These are phyloP conservation scores for Phenganax subtilis DNA, from an alignment of 92 coral and sea anemone genomes.

Conservation along the genomic window DNA sequence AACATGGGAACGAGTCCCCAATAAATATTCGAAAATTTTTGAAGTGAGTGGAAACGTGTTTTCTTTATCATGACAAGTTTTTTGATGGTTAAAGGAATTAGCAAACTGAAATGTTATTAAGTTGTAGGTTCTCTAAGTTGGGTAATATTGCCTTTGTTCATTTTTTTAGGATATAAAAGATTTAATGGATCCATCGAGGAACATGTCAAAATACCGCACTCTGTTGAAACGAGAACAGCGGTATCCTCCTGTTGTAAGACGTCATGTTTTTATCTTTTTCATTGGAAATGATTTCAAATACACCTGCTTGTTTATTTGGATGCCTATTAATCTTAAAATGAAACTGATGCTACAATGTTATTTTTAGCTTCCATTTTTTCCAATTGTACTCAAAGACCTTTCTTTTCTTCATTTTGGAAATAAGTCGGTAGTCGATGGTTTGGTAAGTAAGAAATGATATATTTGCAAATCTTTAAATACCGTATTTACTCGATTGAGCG, in stretches of 20 bases:
- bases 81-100: too few species aligned
- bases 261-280: too few species aligned
- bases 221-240: constrained; percentile 74
- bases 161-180: constrained; percentile 74
- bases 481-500: too few species aligned
- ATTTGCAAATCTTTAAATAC: too few species aligned
- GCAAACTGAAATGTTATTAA: too few species aligned
- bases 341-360: too few species aligned
- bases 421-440: constrained; percentile 80
- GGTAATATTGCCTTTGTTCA: neutral
- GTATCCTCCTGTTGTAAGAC: constrained; percentile 81
- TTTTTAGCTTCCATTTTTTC: constrained; percentile 59
- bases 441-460: neutral
- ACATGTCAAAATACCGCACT: constrained; percentile 93
- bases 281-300: too few species aligned
- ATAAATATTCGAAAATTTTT: constrained; percentile 73
- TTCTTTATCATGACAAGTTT: too few species aligned
- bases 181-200: constrained; percentile 99
- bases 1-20: constrained; percentile 96
- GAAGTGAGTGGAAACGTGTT: constrained; percentile 52
- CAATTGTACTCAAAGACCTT: constrained; percentile 84
- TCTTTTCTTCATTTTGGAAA: constrained; percentile 94
- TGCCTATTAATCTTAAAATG: too few species aligned
- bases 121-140: neutral
- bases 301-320: too few species aligned